A percentile compares a stretch with the other conserved stretches of the same genome.
Evolutionary conservation across 2,797 vertebrate species (phyloP).

Genomic region (Xenops minutus): DNA sequence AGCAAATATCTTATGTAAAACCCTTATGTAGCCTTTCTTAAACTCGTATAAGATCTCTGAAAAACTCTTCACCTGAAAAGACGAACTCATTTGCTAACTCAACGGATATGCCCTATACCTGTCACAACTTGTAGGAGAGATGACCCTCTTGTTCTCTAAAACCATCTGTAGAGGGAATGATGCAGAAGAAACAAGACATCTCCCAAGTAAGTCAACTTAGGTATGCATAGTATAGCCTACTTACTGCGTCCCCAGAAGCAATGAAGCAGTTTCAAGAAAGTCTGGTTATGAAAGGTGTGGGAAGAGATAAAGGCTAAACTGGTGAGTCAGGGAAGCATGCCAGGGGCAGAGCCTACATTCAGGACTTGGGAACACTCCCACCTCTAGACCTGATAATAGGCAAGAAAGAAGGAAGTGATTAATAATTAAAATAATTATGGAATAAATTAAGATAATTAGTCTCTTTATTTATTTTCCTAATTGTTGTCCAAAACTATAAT

Average conservation of each 20-base stretch:
- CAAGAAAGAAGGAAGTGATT: constrained; percentile 34
- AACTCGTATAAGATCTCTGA: not conserved
- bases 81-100: not conserved
- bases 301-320: constrained; percentile 6
- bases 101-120: not conserved
- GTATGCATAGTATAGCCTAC: not conserved
- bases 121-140: not conserved
- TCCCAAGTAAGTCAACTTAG: not conserved
- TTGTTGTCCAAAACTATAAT: constrained; percentile 17
- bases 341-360: not conserved
- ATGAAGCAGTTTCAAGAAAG: not conserved
- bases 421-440: constrained; percentile 42
- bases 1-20: not conserved
- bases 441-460: constrained; percentile 39
- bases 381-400: not conserved
- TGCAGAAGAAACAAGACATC: not conserved
- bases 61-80: not conserved
- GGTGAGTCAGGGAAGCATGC: constrained; percentile 2
- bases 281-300: constrained; percentile 9
- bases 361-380: not conserved
- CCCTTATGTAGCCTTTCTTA: not conserved
- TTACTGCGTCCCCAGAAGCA: not conserved
- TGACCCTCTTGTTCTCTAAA: not conserved
- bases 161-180: not conserved
- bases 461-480: not conserved